Conservation (phyloP, 2,113 vertebrate genomes). For the Notothenia coriiceps region DNA sequence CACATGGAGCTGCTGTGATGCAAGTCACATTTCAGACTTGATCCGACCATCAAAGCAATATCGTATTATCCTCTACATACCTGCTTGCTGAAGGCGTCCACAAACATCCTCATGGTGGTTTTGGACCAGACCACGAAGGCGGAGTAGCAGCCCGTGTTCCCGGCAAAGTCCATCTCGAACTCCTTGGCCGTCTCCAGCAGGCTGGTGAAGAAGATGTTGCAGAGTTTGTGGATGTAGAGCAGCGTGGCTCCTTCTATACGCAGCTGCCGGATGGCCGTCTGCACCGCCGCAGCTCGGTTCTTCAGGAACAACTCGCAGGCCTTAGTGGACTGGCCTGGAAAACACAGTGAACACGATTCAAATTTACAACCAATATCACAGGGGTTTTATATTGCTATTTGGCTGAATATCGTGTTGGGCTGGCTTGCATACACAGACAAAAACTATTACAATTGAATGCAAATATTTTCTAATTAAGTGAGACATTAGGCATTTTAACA, state of each 20-base stretch:
- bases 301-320: conserved; percentile 96
- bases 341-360: background rate
- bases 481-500: no score
- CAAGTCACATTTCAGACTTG: no score
- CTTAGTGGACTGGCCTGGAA: conserved; percentile 90
- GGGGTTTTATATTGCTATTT: no score
- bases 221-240: conserved; percentile 98
- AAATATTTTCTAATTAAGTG: no score
- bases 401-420: no score
- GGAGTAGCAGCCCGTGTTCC: conserved; percentile 94
- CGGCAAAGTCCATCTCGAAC: conserved; percentile 95
- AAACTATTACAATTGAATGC: no score
- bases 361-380: no score
- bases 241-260: conserved; percentile 97
- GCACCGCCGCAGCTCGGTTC: conserved; percentile 93
- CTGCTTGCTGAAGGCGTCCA: conserved; percentile 97
- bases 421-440: no score
- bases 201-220: conserved; percentile 98
- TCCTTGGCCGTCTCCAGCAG: conserved; percentile 94
- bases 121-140: conserved; percentile 97
- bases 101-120: conserved; percentile 95
- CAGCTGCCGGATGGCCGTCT: conserved; percentile 95
- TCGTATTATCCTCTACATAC: conserved; percentile 23
- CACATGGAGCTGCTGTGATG: no score
- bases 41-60: no score